Conservation (phyloP, 2,113 vertebrate species). For the Neolamprologus cancellatus region DNA sequence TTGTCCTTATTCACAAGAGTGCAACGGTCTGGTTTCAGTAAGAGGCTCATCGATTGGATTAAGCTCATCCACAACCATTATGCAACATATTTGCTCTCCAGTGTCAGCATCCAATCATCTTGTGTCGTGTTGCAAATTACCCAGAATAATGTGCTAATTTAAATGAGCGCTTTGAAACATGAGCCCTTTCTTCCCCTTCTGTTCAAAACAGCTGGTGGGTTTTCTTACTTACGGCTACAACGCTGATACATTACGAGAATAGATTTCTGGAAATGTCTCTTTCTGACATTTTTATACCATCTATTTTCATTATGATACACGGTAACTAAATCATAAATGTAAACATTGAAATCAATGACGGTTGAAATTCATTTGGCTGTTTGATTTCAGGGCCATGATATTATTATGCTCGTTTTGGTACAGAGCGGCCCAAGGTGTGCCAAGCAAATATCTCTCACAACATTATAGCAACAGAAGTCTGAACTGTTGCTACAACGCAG, state of each 20-base stretch:
- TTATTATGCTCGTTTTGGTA: background rate
- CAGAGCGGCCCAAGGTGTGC: too few relatives aligned
- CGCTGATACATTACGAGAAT: background rate
- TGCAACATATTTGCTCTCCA: background rate
- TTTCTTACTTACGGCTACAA: background rate
- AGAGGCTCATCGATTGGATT: constrained; percentile 6
- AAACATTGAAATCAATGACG: background rate
- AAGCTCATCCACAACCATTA: background rate
- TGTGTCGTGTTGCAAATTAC: background rate
- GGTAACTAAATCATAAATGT: background rate
- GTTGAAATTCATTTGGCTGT: background rate
- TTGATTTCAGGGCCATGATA: background rate
- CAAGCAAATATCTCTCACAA: background rate
- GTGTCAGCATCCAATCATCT: background rate
- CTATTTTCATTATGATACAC: background rate
- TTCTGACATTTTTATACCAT: background rate
- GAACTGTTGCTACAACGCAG: background rate
- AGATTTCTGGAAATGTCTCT: background rate
- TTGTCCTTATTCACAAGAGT: background rate
- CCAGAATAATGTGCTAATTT: background rate
- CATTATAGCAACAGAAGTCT: background rate
- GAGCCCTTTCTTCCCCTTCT: background rate
- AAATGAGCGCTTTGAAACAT: background rate
- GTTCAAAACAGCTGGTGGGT: background rate
- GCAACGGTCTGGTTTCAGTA: constrained; percentile 10